Evolutionary conservation across 2,888 invertebrate genomes (phyloP), one percentile per base, ranked within the genome.

Genomic region (Argyresthia goedartella): DNA sequence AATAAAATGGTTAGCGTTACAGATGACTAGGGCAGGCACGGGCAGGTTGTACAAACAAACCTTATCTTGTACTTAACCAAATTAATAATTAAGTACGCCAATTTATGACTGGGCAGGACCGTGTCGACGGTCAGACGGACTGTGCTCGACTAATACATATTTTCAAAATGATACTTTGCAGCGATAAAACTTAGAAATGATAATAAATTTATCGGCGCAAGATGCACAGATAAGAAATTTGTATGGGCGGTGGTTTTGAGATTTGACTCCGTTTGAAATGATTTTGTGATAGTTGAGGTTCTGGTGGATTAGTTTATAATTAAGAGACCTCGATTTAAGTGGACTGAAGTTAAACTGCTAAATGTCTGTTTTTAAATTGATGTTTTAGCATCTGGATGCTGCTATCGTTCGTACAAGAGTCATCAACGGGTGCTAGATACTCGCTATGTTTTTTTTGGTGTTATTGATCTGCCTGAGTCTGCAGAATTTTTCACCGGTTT

Each of bases 51-150:
- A 71, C 76, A 81, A 77, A 81, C 81, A 80, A 81, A 81, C 81
- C 76, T 81, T 72, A 69, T 67, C 71, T 78, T 67, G 72, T 77
- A 80, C 74, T 77, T 74, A 73, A 73, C 76, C 74, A 79, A 79
- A 84, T 84, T 82, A 72, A 79, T 81, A 84, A 85, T 85, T 84
- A 86, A 84, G 78, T 81, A 68, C 66, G 69, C 73, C 77, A 81
- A 85, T 85, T 84, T 84, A 85, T 81, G 65, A 60, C 51, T 58
- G 59, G 59, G 65, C 51, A n/a, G 36, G n/a, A 0, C 50, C 42
- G n/a, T n/a, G 8, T 8, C 9, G 39, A n/a, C 4, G 3, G 9
- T 4, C 39, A 8, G 36, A 7, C 36, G 7, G 36, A 7, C 36
- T n/a, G n/a, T 39, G 39, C 39, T 39, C 39, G 39, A 39, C 39